Base-by-base conservation (phyloP, 2,797 vertebrate species). In the Gastrophryne carolinensis region DNA sequence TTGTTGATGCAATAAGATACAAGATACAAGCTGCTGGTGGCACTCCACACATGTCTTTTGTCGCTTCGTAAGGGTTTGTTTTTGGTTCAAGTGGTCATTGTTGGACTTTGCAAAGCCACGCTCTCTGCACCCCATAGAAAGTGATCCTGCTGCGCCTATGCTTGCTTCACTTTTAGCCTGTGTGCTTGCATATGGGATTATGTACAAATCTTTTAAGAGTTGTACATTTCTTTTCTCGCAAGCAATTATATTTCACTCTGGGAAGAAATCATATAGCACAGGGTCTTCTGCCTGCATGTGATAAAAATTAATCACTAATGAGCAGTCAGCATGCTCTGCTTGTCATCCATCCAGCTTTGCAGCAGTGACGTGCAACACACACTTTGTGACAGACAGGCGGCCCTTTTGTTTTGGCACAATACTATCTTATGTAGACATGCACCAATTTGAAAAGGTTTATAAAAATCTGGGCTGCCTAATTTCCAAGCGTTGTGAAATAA, bases 351-450 rank as follows among this genome's bases (percentile, higher is more conserved):
- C 21, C 30, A 13, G 23, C 49, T 35, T 4, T 15, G 15, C 8
- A 32, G 15, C 53, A 34, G 30, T 37, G 64, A 39, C 12, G 49
- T 11, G 35, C 24, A 21, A 29, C 30, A 49, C 19, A 12, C 26
- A 8, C 19, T 32, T 21, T 17, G 19, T 53, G 60, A 56, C 50
- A 57, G 37, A 4, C 26, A 10, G 13, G 4, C 19, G 15, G 21
- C 26, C 52, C 39, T 44, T 64, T 73, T 65, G 30, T 54, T 26
- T 30, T 23, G 12, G 8, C 35, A 56, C 53, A 73, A 73, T 57
- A 21, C 44, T 72, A 72, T 72, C 72, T 65, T 35, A 56, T 57
- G 60, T 44, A 65, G n/a, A 73, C 60, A 73, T 57, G 6, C 50
- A 56, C 34, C 8, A n/a, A 9, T 29, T 44, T 64, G 26, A 56